Percentiles rank a stretch among this genome's conserved stretches.
Evolutionary conservation across 2,888 invertebrate genomes (phyloP).

Genomic region (Drosophila leonis): DNA sequence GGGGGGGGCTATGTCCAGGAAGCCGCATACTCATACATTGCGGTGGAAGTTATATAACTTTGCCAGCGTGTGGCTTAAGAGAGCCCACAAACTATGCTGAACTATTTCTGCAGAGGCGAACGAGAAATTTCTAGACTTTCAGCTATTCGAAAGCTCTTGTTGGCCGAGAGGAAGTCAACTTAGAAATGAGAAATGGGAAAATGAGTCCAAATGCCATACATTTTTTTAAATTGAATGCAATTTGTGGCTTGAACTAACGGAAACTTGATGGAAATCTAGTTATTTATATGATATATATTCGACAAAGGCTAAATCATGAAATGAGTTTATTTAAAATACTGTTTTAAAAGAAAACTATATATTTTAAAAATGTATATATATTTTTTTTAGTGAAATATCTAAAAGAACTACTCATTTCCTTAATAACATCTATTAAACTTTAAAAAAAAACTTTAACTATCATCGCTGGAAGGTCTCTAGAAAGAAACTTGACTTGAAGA

Average conservation of each 20-base stretch:
- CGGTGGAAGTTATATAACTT: constrained; percentile 45
- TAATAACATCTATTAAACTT: no score
- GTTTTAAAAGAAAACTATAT: not conserved
- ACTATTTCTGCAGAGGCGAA: constrained; percentile 10
- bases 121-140: not conserved
- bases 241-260: not conserved
- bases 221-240: constrained; percentile 1
- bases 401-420: no score
- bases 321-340: not conserved
- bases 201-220: not conserved
- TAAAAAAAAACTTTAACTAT: no score
- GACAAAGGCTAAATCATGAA: not conserved
- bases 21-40: constrained; percentile 24
- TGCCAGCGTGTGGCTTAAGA: constrained; percentile 15
- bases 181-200: constrained; percentile 1
- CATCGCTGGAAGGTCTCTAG: no score
- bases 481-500: no score
- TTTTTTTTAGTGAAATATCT: no score
- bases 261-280: not conserved
- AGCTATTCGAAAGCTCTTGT: not conserved
- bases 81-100: constrained; percentile 23
- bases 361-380: no score
- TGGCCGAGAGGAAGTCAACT: not conserved
- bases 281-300: not conserved
- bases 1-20: not conserved